Base-by-base conservation (phyloP, 2,113 vertebrate species). In the Mesitornis unicolor region DNA sequence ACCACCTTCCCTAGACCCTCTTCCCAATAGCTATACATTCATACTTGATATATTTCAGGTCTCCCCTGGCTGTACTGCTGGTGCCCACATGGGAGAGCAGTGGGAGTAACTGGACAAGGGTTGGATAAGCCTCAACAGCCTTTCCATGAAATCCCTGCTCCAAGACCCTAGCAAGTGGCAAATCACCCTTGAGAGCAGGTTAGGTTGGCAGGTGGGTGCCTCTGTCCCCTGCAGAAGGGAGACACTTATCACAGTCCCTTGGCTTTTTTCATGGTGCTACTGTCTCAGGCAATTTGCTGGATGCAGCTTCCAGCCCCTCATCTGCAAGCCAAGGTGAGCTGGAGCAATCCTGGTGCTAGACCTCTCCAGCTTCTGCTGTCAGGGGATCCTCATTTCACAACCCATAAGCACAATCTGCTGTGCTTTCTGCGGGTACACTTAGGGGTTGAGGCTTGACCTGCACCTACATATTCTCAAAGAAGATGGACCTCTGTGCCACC, bases 221-320 rank as follows among this genome's bases (percentile, higher is more conserved):
- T 54, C 31, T 43, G 16, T 29, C 29, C 11, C 20, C n/a, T 47
- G 8, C 14, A 53, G 53, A 51, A 73, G 16, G 25, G 29, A 11
- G 7, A 26, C 28, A 59, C 10, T n/a, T 28, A 19, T 16, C 56
- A 43, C 26, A 42, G 3, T 63, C 50, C 22, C 28, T 59, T 6
- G 0, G 4, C 13, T 6, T 26, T 38, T 43, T 8, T 11, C 10
- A 17, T 4, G 1, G 33, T 48, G 15, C 28, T 57, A 22, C 36
- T 4, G 1, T 19, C 22, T 53, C 38, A 60, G 38, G n/a, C 1
- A 1, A 10, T 36, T 36, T 19, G 21, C 17, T 33, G 31, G 40
- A 53, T 20, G 13, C 6, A 61, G 33, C 6, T 59, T 29, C 40
- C n/a, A 61, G 47, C 24, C 5, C 6, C 8, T 74, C 53, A 31